Conservation (phyloP, 2,113 vertebrate genomes). For the Mirounga angustirostris region DNA sequence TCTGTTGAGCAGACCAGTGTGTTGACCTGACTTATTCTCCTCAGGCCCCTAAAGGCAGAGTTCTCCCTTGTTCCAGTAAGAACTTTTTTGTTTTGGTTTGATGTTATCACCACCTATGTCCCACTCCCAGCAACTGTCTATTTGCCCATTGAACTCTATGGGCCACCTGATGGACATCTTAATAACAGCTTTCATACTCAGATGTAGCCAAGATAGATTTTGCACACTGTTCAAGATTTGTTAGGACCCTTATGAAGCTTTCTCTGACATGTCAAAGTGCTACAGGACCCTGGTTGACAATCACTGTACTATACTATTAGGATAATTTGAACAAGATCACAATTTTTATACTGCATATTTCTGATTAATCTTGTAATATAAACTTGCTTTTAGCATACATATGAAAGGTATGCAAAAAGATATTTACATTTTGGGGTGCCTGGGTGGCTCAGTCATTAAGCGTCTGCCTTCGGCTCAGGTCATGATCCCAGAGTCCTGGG, state of each 20-base stretch:
- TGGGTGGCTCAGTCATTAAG: too few relatives aligned
- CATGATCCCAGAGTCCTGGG: too few relatives aligned
- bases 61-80: background rate
- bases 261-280: background rate
- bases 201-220: background rate
- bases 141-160: background rate
- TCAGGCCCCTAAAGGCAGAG: background rate
- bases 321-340: background rate
- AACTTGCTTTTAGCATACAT: background rate
- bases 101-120: background rate
- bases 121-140: background rate
- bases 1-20: background rate
- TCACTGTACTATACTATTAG: background rate
- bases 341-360: background rate
- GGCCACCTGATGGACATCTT: background rate
- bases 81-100: background rate
- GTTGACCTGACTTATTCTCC: background rate
- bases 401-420: background rate
- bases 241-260: background rate
- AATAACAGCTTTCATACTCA: background rate
- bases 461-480: too few relatives aligned
- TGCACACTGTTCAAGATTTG: background rate
- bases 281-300: background rate
- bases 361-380: slow-evolving; percentile 37
- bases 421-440: background rate